These are phyloP conservation scores for Microtus richardsoni DNA, from an alignment of 2,113 vertebrate species.

Conservation along the genomic window DNA sequence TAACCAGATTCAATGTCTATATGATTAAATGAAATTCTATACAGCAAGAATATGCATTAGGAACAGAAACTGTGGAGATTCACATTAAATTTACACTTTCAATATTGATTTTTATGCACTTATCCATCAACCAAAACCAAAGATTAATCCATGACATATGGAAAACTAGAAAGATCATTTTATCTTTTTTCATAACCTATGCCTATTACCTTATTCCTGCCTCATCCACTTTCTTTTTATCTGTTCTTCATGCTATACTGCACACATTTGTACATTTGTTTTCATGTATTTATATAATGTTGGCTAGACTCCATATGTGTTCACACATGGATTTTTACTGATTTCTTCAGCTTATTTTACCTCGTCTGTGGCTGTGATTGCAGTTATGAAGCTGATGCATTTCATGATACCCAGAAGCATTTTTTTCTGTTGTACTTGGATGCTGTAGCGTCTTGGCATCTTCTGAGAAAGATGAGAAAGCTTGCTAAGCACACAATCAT, in stretches of 20 bases:
- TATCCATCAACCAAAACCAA: background rate
- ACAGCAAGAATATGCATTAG: background rate
- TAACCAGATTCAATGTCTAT: background rate
- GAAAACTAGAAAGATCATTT: background rate
- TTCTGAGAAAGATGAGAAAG: background rate
- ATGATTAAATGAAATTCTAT: background rate
- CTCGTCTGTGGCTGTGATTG: background rate
- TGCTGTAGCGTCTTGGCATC: background rate
- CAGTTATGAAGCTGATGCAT: background rate
- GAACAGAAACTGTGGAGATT: background rate
- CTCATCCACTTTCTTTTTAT: background rate
- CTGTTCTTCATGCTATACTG: background rate
- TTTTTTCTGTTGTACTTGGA: background rate
- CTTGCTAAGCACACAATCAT: background rate
- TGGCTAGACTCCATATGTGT: background rate
- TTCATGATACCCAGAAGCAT: no score
- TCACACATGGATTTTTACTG: background rate
- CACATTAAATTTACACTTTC: background rate
- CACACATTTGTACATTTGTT: background rate
- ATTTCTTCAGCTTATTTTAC: background rate
- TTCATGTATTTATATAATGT: background rate
- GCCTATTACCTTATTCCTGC: background rate
- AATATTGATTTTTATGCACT: background rate
- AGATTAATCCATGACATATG: background rate
- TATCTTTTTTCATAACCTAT: background rate